Percentiles rank a stretch among this genome's conserved stretches.
phyloP scores from a whole-genome alignment of 2,113 vertebrate genomes.

The Leucoraja erinaceus region DNA sequence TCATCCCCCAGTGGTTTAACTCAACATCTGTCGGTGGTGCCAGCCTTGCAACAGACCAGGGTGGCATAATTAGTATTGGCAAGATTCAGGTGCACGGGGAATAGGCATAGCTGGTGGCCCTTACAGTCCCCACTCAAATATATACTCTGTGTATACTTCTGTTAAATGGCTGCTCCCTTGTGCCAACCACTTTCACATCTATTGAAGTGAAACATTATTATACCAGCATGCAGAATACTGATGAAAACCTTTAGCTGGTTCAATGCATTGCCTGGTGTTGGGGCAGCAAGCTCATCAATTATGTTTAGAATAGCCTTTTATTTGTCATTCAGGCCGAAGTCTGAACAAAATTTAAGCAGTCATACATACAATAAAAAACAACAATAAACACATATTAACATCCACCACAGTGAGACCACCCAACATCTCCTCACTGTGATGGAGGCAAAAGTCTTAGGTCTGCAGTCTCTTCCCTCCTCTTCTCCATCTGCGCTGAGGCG shows the following conservation, averaged over 20 bases:
- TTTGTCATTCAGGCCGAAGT: too few species aligned
- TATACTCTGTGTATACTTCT: background rate
- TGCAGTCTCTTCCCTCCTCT: too few species aligned
- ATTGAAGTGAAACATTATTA: background rate
- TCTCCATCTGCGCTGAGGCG: too few species aligned
- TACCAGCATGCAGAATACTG: background rate
- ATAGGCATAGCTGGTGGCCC: slow-evolving; percentile 6
- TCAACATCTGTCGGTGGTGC: background rate
- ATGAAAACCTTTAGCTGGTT: background rate
- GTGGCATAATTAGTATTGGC: background rate
- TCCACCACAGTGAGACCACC: too few species aligned
- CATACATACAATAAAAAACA: too few species aligned
- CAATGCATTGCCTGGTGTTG: background rate
- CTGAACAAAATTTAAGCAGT: too few species aligned
- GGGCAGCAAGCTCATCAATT: too few species aligned
- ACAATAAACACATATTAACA: too few species aligned
- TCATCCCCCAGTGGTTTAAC: background rate
- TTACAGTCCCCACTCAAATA: background rate
- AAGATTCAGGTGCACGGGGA: background rate
- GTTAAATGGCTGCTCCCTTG: background rate
- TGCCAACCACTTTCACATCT: background rate
- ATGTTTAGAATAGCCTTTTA: too few species aligned
- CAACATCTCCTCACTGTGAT: too few species aligned
- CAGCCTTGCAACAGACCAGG: background rate
- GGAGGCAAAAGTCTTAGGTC: too few species aligned